Evolutionary conservation across 2,113 vertebrate genomes (phyloP).

Genomic region (Caranx melampygus): DNA sequence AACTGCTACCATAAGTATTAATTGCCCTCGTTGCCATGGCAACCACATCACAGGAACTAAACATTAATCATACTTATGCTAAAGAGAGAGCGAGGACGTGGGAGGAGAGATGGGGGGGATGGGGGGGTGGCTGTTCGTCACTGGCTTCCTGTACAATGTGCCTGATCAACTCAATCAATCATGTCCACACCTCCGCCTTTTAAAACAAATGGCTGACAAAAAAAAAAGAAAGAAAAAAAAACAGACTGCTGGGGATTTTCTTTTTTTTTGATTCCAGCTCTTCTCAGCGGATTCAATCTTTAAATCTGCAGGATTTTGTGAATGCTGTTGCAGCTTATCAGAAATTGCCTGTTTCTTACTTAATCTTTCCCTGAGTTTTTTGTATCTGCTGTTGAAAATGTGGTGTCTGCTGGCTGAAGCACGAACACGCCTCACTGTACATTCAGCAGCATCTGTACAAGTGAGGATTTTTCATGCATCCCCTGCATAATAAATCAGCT

Average conservation of each 20-base stretch:
- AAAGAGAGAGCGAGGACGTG: conserved; percentile 51
- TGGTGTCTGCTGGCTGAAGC: conserved; percentile 13
- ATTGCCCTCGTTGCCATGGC: conserved; percentile 66
- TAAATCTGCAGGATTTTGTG: conserved; percentile 37
- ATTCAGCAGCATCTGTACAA: conserved; percentile 15
- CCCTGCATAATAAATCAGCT: conserved; percentile 50
- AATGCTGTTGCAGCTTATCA: conserved; percentile 34
- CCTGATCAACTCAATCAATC: conserved; percentile 72
- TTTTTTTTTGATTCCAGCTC: conserved; percentile 31
- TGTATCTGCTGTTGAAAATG: conserved; percentile 14
- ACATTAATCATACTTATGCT: conserved; percentile 78
- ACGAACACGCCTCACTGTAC: background rate
- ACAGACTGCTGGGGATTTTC: conserved; percentile 12
- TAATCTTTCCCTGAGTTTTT: conserved; percentile 26
- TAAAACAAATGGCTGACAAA: background rate
- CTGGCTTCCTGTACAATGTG: conserved; percentile 55
- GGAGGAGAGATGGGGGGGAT: conserved; percentile 31
- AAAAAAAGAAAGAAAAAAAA: conserved; percentile 38
- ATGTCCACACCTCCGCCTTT: conserved; percentile 26
- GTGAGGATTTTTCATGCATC: conserved; percentile 26
- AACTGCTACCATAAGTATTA: conserved; percentile 52
- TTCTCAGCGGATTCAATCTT: conserved; percentile 33
- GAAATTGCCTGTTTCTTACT: conserved; percentile 38
- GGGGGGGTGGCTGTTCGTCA: conserved; percentile 45
- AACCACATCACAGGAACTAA: conserved; percentile 70